Evolutionary conservation across 2,113 vertebrate genomes (phyloP), one percentile per base, ranked within the genome.

Genomic region (Ranitomeya imitator): DNA sequence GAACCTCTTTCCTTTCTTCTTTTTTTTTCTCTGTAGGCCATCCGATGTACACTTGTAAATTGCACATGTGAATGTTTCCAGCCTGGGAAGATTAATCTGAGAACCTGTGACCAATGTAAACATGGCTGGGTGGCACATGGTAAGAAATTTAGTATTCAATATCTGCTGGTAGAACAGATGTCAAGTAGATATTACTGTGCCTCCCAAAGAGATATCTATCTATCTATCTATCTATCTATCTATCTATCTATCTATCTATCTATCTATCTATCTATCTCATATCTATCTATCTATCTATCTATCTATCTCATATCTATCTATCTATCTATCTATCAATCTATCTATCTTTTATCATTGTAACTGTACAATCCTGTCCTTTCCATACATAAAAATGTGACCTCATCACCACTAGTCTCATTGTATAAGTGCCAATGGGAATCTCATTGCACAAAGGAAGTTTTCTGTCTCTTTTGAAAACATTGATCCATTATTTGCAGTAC

Each of bases 41-140:
- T 99, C 94, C 97, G 97, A 93, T 99, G 98, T 94, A 99, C 98
- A 93, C 94, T 99, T 96, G 98, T 99, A 93, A 99, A 99, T 95
- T 98, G 97, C 96, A 98, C 97, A 4, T 99, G 98, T 92, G 98
- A 99, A 94, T 99, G 98, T 96, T 99, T 98, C 94, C 98, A 99
- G 93, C 98, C 97, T 1, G 97, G 98, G 90, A 99, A 99, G 97
- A 99, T 99, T 95, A 98, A 99, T 95, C 95, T 99, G 93, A 96
- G 98, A 92, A 99, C 98, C 92, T 99, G 98, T 92, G 98, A 99
- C 94, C 97, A 99, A 92, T 99, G 98, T 94, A 99, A 99, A 95
- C 98, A 99, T 92, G 98, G 98, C 93, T 99, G 98, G 98, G 97
- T 99, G 90, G 98, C 98, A 93, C 98, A 99, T 71, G 98, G 98